Evolutionary conservation across 2,113 vertebrate species (phyloP).

Genomic region (Pelvicachromis taeniatus): DNA sequence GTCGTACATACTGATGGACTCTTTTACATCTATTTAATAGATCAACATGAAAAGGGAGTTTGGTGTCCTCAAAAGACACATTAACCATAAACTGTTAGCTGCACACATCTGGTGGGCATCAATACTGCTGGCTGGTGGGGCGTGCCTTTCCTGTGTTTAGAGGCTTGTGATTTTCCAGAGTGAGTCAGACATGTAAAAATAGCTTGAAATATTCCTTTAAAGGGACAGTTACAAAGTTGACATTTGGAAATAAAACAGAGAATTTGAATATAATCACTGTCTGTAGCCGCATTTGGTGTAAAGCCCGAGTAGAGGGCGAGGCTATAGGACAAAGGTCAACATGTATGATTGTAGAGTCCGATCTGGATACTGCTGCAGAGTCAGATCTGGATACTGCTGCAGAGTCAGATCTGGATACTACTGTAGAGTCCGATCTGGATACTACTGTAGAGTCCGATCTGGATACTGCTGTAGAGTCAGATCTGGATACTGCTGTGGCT

Average conservation of each 20-base stretch:
- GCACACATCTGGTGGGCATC: conserved; percentile 22
- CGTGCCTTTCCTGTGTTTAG: conserved; percentile 11
- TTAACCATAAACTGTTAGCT: background rate
- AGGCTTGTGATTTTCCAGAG: conserved; percentile 39
- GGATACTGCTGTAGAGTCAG: background rate
- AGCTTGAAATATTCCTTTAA: background rate
- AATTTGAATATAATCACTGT: background rate
- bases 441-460: too few relatives aligned
- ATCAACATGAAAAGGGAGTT: background rate
- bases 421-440: background rate
- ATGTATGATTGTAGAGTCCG: background rate
- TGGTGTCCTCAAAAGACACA: conserved; percentile 13
- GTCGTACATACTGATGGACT: background rate
- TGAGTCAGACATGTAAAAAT: conserved; percentile 55
- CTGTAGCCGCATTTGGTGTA: background rate
- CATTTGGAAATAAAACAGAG: background rate
- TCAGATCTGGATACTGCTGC: background rate
- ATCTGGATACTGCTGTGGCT: background rate
- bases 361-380: background rate
- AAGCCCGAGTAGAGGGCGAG: background rate
- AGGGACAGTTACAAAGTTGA: background rate
- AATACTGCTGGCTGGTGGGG: conserved; percentile 9
- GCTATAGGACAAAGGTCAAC: background rate
- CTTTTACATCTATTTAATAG: background rate
- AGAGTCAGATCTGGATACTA: too few relatives aligned